Evolutionary conservation across 23 tunicate species (phyloP).

Genomic region (Phallusia fumigata): DNA sequence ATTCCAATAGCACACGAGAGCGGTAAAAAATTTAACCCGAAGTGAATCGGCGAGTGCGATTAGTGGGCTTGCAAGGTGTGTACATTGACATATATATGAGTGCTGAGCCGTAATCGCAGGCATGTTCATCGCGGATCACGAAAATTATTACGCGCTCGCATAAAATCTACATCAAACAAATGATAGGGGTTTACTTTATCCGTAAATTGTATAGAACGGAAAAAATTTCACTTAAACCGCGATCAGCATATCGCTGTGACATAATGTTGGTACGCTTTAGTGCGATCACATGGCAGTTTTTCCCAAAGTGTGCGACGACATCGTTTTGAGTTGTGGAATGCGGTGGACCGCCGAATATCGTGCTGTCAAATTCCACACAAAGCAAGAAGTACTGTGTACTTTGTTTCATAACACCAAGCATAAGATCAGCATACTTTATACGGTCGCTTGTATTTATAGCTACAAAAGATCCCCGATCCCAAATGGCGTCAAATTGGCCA

Average conservation of each 20-base stretch:
- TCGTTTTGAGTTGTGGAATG: not conserved
- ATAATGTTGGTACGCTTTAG: not conserved
- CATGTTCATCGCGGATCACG: too few species aligned
- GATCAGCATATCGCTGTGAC: not conserved
- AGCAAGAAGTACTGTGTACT: constrained; percentile 27
- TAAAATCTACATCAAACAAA: too few species aligned
- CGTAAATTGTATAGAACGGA: not conserved
- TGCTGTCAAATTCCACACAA: constrained; percentile 19
- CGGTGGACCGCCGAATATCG: constrained; percentile 45
- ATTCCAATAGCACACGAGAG: too few species aligned
- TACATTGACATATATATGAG: too few species aligned
- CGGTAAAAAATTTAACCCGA: too few species aligned
- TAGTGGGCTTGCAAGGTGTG: too few species aligned
- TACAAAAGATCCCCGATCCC: constrained; percentile 66
- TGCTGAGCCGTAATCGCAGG: too few species aligned
- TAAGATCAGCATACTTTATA: constrained; percentile 28
- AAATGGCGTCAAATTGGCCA: constrained; percentile 77
- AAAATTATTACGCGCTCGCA: too few species aligned
- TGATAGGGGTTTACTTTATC: too few species aligned
- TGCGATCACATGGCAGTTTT: not conserved
- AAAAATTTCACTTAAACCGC: not conserved
- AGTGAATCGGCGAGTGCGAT: too few species aligned
- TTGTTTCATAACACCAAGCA: constrained; percentile 35
- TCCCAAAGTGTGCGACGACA: constrained; percentile 2
- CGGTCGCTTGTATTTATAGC: constrained; percentile 39